Evolutionary conservation across 2,888 invertebrate species (phyloP).

Genomic region (Nemoura dubitans): DNA sequence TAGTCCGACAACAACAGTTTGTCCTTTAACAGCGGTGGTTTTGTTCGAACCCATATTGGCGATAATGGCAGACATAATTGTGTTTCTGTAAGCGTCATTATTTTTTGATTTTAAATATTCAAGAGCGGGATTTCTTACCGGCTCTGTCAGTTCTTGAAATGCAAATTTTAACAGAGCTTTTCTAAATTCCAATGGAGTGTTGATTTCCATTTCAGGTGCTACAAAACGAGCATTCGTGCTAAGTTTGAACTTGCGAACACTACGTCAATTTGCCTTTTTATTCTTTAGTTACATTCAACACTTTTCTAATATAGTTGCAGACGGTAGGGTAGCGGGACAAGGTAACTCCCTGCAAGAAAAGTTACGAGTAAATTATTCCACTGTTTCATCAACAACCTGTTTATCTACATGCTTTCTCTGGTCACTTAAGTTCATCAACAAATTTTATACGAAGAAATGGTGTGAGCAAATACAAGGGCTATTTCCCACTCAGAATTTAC

Average conservation of each 20-base stretch:
- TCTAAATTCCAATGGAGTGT: neutral
- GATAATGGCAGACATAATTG: conserved; percentile 23
- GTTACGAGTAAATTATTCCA: neutral
- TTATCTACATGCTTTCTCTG: no score
- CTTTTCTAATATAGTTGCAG: neutral
- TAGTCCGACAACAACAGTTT: neutral
- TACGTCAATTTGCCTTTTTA: no score
- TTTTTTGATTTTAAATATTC: conserved; percentile 43
- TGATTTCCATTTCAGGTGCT: neutral
- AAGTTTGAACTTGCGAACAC: no score
- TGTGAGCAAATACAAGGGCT: no score
- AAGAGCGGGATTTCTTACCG: conserved; percentile 39
- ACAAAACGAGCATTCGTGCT: no score
- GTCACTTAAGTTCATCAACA: no score
- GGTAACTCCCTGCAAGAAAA: neutral
- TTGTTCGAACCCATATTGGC: neutral
- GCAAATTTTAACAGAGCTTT: conserved; percentile 47
- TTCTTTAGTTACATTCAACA: neutral
- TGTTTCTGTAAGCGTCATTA: neutral
- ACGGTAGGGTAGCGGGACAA: neutral
- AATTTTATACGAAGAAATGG: no score
- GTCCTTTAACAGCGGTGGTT: neutral
- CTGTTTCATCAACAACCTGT: no score
- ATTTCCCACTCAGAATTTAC: no score
- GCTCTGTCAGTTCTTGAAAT: conserved; percentile 42